Percentiles rank a stretch among this genome's conserved stretches.
phyloP scores from a whole-genome alignment of 2,888 invertebrate species.

The Apodemia hepburni region DNA sequence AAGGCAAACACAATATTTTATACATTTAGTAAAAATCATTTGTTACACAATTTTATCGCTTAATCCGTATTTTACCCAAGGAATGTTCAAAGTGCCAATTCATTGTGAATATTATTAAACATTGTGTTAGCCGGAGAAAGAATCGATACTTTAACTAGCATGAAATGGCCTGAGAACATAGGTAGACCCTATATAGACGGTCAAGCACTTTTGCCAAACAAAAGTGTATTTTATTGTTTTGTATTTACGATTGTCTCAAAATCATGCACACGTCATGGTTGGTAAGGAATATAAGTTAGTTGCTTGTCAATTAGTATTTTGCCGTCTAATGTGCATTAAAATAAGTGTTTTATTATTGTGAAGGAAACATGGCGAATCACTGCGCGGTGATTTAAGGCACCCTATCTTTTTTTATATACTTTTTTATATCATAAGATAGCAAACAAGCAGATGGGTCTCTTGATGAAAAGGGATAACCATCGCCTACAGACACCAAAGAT shows the following conservation, averaged over 20 bases:
- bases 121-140: constrained; percentile 2
- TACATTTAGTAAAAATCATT: neutral
- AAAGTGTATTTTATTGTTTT: neutral
- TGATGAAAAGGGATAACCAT: too few species aligned
- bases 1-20: constrained; percentile 58
- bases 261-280: too few species aligned
- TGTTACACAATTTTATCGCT: constrained; percentile 25
- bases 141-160: neutral
- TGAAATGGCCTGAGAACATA: constrained; percentile 4
- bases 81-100: constrained; percentile 4
- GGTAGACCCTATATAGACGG: neutral
- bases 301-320: neutral
- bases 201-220: neutral
- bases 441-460: too few species aligned
- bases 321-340: neutral
- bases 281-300: neutral
- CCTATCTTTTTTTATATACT: too few species aligned
- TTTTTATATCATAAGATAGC: too few species aligned
- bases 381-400: too few species aligned
- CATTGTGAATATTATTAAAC: neutral
- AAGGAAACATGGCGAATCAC: too few species aligned
- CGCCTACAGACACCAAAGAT: too few species aligned
- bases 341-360: too few species aligned
- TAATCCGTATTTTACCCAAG: neutral
- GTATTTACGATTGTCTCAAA: too few species aligned